Conservation (phyloP, 1,140 invertebrate genomes). For the Listronotus oregonensis region DNA sequence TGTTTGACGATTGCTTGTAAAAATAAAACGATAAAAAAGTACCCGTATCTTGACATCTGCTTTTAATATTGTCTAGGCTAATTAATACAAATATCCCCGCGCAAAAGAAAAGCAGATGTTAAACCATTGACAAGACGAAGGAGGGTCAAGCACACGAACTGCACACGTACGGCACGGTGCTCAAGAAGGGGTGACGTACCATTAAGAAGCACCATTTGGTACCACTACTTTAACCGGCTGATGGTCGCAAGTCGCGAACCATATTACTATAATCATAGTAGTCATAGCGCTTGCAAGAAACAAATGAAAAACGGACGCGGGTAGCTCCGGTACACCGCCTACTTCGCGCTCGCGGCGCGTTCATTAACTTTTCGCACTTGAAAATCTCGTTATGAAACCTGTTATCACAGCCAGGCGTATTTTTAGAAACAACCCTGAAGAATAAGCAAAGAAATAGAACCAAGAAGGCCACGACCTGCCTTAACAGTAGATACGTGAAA, state of each 20-base stretch:
- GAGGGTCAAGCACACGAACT: constrained; percentile 16
- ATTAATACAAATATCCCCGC: constrained; percentile 11
- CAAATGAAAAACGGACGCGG: constrained; percentile 19
- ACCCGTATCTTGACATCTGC: constrained; percentile 13
- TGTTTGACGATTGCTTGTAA: too few species aligned
- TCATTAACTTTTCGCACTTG: constrained; percentile 47
- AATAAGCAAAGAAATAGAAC: constrained; percentile 4
- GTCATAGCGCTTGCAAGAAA: constrained; percentile 4
- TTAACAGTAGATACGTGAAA: constrained; percentile 10
- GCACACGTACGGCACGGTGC: not conserved
- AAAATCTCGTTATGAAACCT: constrained; percentile 52
- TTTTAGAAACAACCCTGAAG: constrained; percentile 44
- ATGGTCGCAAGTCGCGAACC: not conserved
- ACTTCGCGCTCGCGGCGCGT: constrained; percentile 31
- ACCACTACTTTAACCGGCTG: not conserved
- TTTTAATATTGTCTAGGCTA: constrained; percentile 1
- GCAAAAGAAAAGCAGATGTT: constrained; percentile 27
- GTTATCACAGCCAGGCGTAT: constrained; percentile 45
- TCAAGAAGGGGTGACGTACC: constrained; percentile 26
- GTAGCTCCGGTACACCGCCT: constrained; percentile 22
- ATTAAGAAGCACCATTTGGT: constrained; percentile 26
- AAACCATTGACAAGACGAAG: constrained; percentile 18
- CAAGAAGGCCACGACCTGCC: constrained; percentile 29
- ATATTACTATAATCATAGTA: constrained; percentile 15
- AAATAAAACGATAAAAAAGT: not conserved